Percentiles rank a stretch among this genome's conserved stretches.
Evolutionary conservation across 2,888 invertebrate species (phyloP).

Genomic region (Nomada lathburiana): DNA sequence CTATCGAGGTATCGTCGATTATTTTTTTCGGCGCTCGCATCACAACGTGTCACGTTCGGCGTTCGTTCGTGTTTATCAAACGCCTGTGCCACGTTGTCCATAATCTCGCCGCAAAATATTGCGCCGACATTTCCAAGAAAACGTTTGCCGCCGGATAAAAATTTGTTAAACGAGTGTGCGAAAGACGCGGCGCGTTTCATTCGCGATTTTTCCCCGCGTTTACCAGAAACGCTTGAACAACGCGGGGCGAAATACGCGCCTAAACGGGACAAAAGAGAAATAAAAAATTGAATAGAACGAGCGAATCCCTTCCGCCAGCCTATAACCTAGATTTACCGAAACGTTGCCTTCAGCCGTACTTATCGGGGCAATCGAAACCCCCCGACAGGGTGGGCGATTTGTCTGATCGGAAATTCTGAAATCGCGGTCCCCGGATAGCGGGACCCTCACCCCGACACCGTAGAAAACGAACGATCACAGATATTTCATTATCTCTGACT

Average conservation of each 20-base stretch:
- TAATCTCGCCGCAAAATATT: constrained; percentile 19
- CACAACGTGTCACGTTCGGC: not conserved
- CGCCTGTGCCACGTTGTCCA: constrained; percentile 8
- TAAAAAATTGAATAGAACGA: not conserved
- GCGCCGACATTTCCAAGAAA: not conserved
- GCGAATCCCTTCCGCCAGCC: too few species aligned
- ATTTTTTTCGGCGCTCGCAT: constrained; percentile 12
- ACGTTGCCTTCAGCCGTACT: not conserved
- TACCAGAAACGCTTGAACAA: too few species aligned
- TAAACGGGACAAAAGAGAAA: not conserved
- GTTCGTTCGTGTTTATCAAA: constrained; percentile 11
- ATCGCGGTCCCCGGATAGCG: constrained; percentile 19
- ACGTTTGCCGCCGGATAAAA: constrained; percentile 23
- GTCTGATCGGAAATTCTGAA: constrained; percentile 27
- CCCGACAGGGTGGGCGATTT: constrained; percentile 10
- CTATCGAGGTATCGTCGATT: constrained; percentile 33
- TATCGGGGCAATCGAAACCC: not conserved
- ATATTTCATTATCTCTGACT: constrained; percentile 58
- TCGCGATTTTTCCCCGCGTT: too few species aligned
- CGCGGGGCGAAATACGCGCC: too few species aligned
- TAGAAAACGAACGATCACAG: constrained; percentile 19
- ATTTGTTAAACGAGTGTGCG: constrained; percentile 29
- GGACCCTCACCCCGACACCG: not conserved
- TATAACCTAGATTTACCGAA: not conserved
- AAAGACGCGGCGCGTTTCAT: too few species aligned